These are phyloP conservation scores for Ianthella basta DNA, from an alignment of 37 sponge, comb jelly and placozoan genomes.

Conservation along the genomic window DNA sequence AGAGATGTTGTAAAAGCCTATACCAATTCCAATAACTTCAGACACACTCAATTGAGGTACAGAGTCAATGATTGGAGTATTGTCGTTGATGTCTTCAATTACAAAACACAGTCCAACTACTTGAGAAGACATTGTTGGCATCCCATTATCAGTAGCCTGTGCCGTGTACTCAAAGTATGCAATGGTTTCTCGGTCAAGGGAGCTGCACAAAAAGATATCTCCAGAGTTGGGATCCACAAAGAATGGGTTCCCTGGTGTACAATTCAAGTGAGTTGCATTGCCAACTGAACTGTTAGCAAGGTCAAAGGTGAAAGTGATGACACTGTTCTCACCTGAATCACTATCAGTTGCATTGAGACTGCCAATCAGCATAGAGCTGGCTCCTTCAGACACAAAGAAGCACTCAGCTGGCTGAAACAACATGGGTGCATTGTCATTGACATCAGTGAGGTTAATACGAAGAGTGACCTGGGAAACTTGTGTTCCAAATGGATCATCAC, in stretches of 20 bases:
- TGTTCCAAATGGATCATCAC: slow-evolving; percentile 21
- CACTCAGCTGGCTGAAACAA: slow-evolving; percentile 46
- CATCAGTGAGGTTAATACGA: slow-evolving; percentile 52
- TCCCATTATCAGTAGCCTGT: slow-evolving; percentile 42
- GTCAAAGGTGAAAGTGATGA: slow-evolving; percentile 49
- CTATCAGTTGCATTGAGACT: slow-evolving; percentile 66
- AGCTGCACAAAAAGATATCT: slow-evolving; percentile 40
- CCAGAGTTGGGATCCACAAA: slow-evolving; percentile 49
- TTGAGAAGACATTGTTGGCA: slow-evolving; percentile 29
- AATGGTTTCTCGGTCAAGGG: slow-evolving; percentile 55
- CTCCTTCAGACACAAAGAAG: slow-evolving; percentile 52
- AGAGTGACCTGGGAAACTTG: slow-evolving; percentile 37
- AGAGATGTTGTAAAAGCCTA: slow-evolving; percentile 16
- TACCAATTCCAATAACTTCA: slow-evolving; percentile 32
- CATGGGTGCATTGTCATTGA: slow-evolving; percentile 77
- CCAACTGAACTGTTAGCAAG: not conserved
- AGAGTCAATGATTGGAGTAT: slow-evolving; percentile 62
- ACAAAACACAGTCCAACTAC: slow-evolving; percentile 35
- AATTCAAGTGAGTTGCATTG: not conserved
- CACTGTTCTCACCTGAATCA: slow-evolving; percentile 56
- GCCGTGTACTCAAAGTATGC: slow-evolving; percentile 41
- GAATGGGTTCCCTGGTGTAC: slow-evolving; percentile 32
- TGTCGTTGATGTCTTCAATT: slow-evolving; percentile 82
- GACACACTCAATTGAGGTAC: slow-evolving; percentile 38
- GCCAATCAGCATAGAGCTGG: slow-evolving; percentile 7